These are phyloP conservation scores for Mantis religiosa DNA, from an alignment of 2,888 invertebrate genomes.

Conservation along the genomic window DNA sequence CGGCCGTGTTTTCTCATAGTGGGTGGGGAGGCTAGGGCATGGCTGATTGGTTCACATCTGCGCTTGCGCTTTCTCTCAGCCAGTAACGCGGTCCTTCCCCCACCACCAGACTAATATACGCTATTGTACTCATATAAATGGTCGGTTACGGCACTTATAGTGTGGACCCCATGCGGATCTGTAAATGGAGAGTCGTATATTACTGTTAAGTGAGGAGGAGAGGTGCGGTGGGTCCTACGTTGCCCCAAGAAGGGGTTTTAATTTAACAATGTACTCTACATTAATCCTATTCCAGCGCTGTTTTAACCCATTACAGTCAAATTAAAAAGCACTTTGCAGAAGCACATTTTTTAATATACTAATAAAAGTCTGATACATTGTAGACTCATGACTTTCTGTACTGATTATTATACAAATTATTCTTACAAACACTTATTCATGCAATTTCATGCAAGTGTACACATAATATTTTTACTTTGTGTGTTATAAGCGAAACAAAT, in stretches of 20 bases:
- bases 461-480: too few species aligned
- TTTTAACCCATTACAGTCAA: not conserved
- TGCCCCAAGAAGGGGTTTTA: not conserved
- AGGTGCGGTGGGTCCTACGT: not conserved
- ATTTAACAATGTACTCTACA: not conserved
- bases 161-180: not conserved
- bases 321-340: not conserved
- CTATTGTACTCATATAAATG: constrained; percentile 22
- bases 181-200: not conserved
- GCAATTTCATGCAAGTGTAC: too few species aligned
- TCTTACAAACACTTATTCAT: too few species aligned
- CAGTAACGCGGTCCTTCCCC: not conserved
- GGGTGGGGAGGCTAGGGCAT: not conserved
- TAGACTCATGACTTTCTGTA: too few species aligned
- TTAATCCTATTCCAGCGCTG: not conserved
- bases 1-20: constrained; percentile 22
- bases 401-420: too few species aligned
- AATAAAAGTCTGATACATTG: too few species aligned
- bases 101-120: not conserved
- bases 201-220: not conserved
- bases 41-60: constrained; percentile 3
- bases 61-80: constrained; percentile 6
- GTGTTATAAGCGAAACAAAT: too few species aligned
- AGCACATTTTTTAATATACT: too few species aligned
- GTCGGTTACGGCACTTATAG: constrained; percentile 16